Evolutionary conservation across 2,113 vertebrate species (phyloP), one percentile per base, ranked within the genome.

Genomic region (Ammodytes dubius): DNA sequence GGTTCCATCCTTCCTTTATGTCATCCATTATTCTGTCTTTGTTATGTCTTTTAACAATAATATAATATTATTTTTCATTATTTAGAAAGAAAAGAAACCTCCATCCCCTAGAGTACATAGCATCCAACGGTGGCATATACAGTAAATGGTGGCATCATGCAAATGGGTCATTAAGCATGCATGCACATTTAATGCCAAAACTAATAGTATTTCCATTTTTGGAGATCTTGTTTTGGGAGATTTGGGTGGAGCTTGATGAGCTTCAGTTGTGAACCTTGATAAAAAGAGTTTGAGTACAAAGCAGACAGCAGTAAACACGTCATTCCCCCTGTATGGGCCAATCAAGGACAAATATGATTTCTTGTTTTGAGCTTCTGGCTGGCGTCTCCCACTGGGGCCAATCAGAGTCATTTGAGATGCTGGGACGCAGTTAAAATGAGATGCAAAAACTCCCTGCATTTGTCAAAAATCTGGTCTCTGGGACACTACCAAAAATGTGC

Each of bases 321-420:
- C 69, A 0, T 3, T 42, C 72, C 52, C 73, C 68, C 64, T 17
- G 46, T 68, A 69, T 46, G 76, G 43, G 70, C 82, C 70, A 90
- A 87, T 90, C 79, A 83, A 67, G 64, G 87, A 85, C 84, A 87
- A 84, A 80, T 80, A 52, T 60, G 74, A 69, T 60, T 59, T 54
- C 83, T 84, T 79, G 81, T 83, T 85, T 81, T 65, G 66, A 76
- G 77, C 70, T 58, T 70, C 86, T 82, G 40, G 56, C 54, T 42
- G 60, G 13, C 53, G 60, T 83, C 70, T 60, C 83, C 85, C 72
- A 69, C 87, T 59, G 75, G 27, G 87, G 85, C 69, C 78, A 86
- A 87, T 90, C 87, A 85, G 59, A 74, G 37, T 80, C 58, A 64
- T 80, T 88, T 89, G 52, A 78, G 19, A 70, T 70, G 70, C 72